Evolutionary conservation across 2,113 vertebrate species (phyloP).

Genomic region (Equus przewalskii): DNA sequence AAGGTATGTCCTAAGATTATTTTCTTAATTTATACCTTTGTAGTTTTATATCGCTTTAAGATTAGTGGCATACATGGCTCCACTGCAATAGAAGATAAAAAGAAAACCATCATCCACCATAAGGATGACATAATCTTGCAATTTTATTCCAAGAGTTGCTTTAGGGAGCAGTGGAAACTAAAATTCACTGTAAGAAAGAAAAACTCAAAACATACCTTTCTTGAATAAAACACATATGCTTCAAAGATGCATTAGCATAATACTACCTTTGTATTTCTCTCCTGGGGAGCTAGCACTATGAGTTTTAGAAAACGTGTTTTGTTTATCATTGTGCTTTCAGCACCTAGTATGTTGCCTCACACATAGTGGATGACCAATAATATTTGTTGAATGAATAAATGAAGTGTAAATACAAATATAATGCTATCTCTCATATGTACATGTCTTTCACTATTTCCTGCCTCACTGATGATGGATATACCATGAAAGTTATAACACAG

Average conservation of each 20-base stretch:
- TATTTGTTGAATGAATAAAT: not conserved
- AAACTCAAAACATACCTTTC: not conserved
- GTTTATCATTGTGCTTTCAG: not conserved
- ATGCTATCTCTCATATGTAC: not conserved
- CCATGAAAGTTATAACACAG: not conserved
- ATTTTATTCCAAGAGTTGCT: not conserved
- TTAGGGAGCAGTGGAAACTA: not conserved
- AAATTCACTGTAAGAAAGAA: not conserved
- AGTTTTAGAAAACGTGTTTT: not conserved
- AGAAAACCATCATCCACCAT: accelerated
- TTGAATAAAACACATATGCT: not conserved
- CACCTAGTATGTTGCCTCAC: not conserved
- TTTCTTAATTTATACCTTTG: not conserved
- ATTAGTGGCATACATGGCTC: not conserved
- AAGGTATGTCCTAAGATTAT: not conserved
- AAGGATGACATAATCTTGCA: not conserved
- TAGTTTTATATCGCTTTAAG: not conserved
- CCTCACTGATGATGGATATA: not conserved
- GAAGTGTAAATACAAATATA: not conserved
- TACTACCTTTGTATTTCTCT: not conserved
- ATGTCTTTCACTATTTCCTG: not conserved
- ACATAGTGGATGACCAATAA: not conserved
- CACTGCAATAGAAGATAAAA: not conserved
- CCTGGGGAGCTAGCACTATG: not conserved
- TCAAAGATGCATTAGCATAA: not conserved